Conservation (phyloP, 2,888 invertebrate genomes). For the Troglohyphantes excavatus region DNA sequence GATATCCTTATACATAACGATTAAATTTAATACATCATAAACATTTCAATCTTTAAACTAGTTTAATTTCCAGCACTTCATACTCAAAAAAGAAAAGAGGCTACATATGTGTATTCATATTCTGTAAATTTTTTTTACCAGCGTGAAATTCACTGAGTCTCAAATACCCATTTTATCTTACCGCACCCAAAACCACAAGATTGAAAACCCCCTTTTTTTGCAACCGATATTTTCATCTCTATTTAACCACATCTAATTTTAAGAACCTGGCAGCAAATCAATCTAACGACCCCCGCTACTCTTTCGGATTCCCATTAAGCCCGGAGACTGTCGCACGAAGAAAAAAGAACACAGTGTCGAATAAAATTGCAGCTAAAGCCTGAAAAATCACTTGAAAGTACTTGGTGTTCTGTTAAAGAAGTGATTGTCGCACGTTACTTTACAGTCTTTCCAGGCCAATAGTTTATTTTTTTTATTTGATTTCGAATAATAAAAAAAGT, state of each 20-base stretch:
- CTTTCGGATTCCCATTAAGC: slow-evolving; percentile 17
- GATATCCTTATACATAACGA: too few species aligned
- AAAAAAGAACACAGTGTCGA: slow-evolving; percentile 35
- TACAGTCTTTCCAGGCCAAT: slow-evolving; percentile 10
- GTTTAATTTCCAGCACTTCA: too few species aligned
- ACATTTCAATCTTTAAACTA: too few species aligned
- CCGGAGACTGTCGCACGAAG: slow-evolving; percentile 14
- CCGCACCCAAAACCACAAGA: not conserved
- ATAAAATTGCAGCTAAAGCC: slow-evolving; percentile 39
- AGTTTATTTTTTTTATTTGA: not conserved
- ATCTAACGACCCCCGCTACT: slow-evolving; percentile 25
- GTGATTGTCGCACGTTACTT: slow-evolving; percentile 34
- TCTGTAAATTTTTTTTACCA: too few species aligned
- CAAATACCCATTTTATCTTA: too few species aligned
- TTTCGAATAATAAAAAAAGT: too few species aligned
- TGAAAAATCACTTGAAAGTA: slow-evolving; percentile 57
- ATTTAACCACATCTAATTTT: slow-evolving; percentile 45
- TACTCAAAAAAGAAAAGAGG: too few species aligned
- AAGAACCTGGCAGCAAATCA: slow-evolving; percentile 31
- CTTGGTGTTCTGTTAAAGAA: slow-evolving; percentile 36
- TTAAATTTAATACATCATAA: too few species aligned
- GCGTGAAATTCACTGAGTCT: too few species aligned
- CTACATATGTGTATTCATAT: too few species aligned
- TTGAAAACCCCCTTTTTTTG: not conserved
- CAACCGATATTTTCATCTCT: not conserved